Conservation (phyloP, 2,888 invertebrate genomes). For the Drosophila falleni region DNA sequence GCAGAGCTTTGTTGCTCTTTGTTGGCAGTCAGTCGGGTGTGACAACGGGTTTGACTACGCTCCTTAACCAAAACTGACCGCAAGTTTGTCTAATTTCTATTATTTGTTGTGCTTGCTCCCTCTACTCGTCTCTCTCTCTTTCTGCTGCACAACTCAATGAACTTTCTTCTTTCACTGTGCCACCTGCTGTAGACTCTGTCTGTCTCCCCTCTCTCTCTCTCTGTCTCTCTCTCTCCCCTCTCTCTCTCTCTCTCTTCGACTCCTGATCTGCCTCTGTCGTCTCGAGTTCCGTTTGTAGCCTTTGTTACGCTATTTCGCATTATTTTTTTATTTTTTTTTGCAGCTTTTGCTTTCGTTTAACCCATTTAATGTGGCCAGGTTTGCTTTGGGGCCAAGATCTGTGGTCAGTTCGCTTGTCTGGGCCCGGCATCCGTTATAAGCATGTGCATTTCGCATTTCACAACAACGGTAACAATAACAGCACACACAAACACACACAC, state of each 20-base stretch:
- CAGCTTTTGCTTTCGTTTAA: conserved; percentile 79
- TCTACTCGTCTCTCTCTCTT: conserved; percentile 6
- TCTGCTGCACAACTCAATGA: conserved; percentile 44
- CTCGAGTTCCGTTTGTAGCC: conserved; percentile 67
- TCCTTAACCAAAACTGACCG: conserved; percentile 64
- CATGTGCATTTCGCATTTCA: conserved; percentile 53
- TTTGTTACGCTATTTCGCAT: conserved; percentile 69
- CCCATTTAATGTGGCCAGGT: conserved; percentile 72
- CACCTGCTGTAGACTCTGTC: conserved; percentile 56
- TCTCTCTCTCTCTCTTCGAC: neutral
- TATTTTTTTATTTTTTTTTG: conserved; percentile 40
- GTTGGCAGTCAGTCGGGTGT: conserved; percentile 60
- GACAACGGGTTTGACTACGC: conserved; percentile 62
- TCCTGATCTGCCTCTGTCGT: neutral
- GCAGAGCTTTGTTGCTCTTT: conserved; percentile 20
- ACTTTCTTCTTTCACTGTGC: conserved; percentile 80
- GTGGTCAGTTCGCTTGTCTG: conserved; percentile 21
- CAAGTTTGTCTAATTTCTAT: conserved; percentile 76
- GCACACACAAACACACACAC: conserved; percentile 13
- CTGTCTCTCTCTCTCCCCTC: neutral
- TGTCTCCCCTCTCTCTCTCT: neutral
- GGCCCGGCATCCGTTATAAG: conserved; percentile 62
- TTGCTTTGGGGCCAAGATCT: conserved; percentile 17
- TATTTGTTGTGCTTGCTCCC: conserved; percentile 43
- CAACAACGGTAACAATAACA: conserved; percentile 50